A percentile compares a stretch with the other conserved stretches of the same genome.
These are phyloP conservation scores for Champsocephalus gunnari DNA, from an alignment of 2,797 vertebrate genomes.

Conservation along the genomic window DNA sequence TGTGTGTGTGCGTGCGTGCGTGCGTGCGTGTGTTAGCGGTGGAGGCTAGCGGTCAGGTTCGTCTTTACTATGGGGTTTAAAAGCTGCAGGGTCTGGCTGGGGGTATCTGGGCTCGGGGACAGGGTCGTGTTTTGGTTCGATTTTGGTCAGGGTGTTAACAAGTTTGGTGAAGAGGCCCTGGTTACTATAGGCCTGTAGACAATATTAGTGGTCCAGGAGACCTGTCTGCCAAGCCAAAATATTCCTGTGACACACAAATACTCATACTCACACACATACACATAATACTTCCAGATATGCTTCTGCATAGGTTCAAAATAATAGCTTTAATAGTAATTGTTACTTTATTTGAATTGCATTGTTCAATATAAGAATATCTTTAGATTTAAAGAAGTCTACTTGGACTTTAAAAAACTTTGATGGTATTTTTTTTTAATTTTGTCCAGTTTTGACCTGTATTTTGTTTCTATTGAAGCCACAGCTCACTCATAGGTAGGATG, in stretches of 20 bases:
- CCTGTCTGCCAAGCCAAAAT: slow-evolving; percentile 67
- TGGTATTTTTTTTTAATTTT: no score
- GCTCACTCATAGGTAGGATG: no score
- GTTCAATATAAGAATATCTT: neutral
- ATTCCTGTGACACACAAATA: slow-evolving; percentile 31
- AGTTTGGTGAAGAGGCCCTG: slow-evolving; percentile 69
- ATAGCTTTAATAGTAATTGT: neutral
- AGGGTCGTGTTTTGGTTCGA: slow-evolving; percentile 70
- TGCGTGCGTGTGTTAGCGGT: slow-evolving; percentile 56
- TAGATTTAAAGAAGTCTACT: no score
- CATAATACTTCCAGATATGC: slow-evolving; percentile 7
- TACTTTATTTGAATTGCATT: neutral
- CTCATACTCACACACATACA: neutral
- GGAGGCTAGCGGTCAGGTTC: slow-evolving; percentile 68
- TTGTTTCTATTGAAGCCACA: no score
- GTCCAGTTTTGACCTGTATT: no score
- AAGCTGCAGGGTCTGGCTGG: slow-evolving; percentile 49
- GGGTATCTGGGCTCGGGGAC: slow-evolving; percentile 60
- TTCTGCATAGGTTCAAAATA: neutral
- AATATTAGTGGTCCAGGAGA: slow-evolving; percentile 75
- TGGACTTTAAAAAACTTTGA: no score
- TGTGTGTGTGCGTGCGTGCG: slow-evolving; percentile 51
- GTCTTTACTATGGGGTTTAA: slow-evolving; percentile 44
- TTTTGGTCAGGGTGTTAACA: slow-evolving; percentile 82
- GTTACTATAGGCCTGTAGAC: slow-evolving; percentile 73